Conservation (phyloP, 2,888 invertebrate species). For the Podabrus alpinus region DNA sequence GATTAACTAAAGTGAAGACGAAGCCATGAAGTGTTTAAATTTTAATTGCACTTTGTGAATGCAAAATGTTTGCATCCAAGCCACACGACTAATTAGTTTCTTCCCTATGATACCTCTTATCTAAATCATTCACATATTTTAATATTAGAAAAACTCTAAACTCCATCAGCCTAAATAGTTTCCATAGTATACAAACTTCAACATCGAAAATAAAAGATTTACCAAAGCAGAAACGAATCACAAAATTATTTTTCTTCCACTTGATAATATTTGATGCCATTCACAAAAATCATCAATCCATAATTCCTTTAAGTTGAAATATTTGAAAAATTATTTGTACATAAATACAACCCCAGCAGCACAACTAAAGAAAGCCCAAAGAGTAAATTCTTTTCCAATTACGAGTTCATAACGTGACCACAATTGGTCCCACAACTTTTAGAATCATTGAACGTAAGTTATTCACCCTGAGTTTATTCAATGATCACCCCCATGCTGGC, state of each 20-base stretch:
- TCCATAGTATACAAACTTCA: no score
- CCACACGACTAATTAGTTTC: constrained; percentile 25
- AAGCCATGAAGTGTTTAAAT: constrained; percentile 43
- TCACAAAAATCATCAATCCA: constrained; percentile 33
- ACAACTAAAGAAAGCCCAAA: constrained; percentile 29
- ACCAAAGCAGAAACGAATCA: background rate
- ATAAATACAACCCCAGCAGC: constrained; percentile 15
- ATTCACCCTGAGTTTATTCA: constrained; percentile 24
- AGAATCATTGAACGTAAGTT: constrained; percentile 18
- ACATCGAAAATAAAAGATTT: background rate
- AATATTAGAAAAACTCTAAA: background rate
- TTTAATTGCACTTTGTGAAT: constrained; percentile 48
- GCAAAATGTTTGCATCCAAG: constrained; percentile 34
- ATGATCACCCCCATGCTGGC: constrained; percentile 23
- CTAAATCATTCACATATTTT: background rate
- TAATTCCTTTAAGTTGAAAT: constrained; percentile 27
- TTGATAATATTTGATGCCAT: constrained; percentile 8
- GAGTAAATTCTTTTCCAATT: constrained; percentile 48
- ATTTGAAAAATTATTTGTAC: constrained; percentile 18
- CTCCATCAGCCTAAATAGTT: background rate
- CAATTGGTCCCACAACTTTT: constrained; percentile 27
- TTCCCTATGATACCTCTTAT: constrained; percentile 25
- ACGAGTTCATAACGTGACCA: constrained; percentile 36
- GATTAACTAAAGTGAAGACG: constrained; percentile 38
- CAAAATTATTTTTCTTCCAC: background rate